These are phyloP conservation scores for Paradisaea rubra DNA, from an alignment of 2,113 vertebrate species.

Conservation along the genomic window DNA sequence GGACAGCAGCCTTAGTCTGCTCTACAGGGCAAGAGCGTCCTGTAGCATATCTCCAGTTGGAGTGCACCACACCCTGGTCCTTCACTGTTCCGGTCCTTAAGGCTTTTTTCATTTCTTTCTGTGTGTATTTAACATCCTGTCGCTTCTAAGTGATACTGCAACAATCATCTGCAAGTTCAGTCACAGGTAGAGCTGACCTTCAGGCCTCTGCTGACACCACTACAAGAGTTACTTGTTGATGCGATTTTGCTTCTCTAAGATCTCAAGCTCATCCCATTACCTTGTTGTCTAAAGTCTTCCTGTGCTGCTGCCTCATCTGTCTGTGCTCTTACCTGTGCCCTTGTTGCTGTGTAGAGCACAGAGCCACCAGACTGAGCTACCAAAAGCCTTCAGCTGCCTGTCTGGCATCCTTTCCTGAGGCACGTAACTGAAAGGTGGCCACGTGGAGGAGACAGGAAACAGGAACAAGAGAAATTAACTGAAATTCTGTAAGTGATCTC, in stretches of 20 bases:
- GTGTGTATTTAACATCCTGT: not conserved
- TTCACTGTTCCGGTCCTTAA: not conserved
- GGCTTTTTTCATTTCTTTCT: not conserved
- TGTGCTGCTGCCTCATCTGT: not conserved
- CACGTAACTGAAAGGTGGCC: not conserved
- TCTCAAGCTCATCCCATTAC: not conserved
- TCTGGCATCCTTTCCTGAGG: not conserved
- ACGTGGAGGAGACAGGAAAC: not conserved
- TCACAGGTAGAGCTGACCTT: not conserved
- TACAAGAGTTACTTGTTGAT: rapidly evolving
- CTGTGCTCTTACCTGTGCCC: not conserved
- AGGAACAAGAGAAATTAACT: not conserved
- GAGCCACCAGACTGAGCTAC: not conserved
- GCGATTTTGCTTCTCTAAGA: not conserved
- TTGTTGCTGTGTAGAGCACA: not conserved
- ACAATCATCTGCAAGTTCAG: not conserved
- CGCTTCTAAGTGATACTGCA: not conserved
- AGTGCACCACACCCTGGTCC: no score
- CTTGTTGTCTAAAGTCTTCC: not conserved
- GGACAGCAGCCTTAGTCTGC: not conserved
- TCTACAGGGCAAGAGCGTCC: not conserved
- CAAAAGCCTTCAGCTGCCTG: not conserved
- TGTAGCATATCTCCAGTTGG: not conserved
- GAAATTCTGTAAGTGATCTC: not conserved
- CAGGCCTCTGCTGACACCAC: not conserved